Evolutionary conservation across 1,140 invertebrate species (phyloP).

Genomic region (Drosophila melanica): DNA sequence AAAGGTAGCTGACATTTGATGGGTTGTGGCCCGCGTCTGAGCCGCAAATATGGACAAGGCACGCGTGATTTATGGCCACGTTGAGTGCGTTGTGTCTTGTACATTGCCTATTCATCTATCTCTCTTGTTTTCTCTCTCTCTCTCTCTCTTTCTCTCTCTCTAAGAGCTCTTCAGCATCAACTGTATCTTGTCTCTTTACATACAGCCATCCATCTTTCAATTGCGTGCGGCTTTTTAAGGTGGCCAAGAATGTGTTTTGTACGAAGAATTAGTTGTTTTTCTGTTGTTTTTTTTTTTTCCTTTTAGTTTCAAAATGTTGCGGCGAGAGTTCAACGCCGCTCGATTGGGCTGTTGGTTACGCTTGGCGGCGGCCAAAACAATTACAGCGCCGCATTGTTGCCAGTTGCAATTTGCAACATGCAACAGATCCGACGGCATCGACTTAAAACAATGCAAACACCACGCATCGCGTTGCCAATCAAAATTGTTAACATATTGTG

Average conservation of each 20-base stretch:
- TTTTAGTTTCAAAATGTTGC: conserved; percentile 36
- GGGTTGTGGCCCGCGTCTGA: conserved; percentile 41
- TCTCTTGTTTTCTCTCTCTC: background rate
- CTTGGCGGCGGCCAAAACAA: conserved; percentile 55
- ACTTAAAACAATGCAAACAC: conserved; percentile 61
- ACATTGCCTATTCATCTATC: conserved; percentile 6
- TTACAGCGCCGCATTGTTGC: conserved; percentile 38
- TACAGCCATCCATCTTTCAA: background rate
- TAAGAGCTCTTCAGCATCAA: background rate
- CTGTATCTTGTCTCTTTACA: background rate
- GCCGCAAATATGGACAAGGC: conserved; percentile 59
- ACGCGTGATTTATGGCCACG: conserved; percentile 64
- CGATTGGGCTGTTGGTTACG: conserved; percentile 56
- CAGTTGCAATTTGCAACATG: conserved; percentile 65
- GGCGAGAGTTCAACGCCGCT: conserved; percentile 61
- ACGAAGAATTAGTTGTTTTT: conserved; percentile 34
- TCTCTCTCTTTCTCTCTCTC: background rate
- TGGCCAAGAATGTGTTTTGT: conserved; percentile 52
- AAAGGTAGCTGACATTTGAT: conserved; percentile 68
- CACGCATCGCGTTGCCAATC: conserved; percentile 65
- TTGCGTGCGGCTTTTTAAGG: conserved; percentile 23
- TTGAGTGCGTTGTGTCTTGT: conserved; percentile 39
- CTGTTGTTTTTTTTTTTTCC: background rate
- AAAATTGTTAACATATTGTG: conserved; percentile 69
- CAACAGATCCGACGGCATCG: conserved; percentile 49